Percentiles rank a stretch among this genome's conserved stretches.
phyloP scores from a whole-genome alignment of 2,113 vertebrate genomes.

The Sinocyclocheilus anshuiensis region DNA sequence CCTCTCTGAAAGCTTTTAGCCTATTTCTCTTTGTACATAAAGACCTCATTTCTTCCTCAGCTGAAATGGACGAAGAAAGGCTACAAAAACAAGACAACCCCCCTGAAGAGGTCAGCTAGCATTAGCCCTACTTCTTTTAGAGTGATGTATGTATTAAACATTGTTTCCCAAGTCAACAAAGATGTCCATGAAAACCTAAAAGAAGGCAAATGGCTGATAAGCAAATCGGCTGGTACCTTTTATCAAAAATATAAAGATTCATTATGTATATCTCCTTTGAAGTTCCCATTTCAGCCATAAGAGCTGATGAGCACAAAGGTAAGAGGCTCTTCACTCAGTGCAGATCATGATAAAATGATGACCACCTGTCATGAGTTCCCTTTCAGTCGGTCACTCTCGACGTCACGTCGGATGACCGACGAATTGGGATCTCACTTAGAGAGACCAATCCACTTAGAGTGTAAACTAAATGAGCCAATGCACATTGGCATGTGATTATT shows the following conservation, averaged over 20 bases:
- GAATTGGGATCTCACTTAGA: too few species aligned
- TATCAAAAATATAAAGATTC: constrained; percentile 23
- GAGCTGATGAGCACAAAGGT: background rate
- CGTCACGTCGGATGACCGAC: too few species aligned
- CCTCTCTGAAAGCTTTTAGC: constrained; percentile 72
- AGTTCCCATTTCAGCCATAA: constrained; percentile 33
- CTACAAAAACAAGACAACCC: constrained; percentile 48
- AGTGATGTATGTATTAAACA: constrained; percentile 39
- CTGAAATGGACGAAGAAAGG: constrained; percentile 41
- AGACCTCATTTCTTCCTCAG: constrained; percentile 58
- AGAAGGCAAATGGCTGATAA: constrained; percentile 21
- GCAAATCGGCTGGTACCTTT: constrained; percentile 42
- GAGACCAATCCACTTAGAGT: too few species aligned
- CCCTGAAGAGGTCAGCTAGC: constrained; percentile 55
- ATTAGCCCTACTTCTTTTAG: constrained; percentile 46
- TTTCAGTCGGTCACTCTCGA: too few species aligned
- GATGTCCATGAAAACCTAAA: constrained; percentile 28
- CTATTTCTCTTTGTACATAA: constrained; percentile 67
- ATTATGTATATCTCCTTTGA: constrained; percentile 48
- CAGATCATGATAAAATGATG: too few species aligned
- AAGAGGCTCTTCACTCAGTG: constrained; percentile 23
- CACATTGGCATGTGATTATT: too few species aligned
- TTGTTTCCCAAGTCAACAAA: constrained; percentile 2
- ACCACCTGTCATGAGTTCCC: too few species aligned
- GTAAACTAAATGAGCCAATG: too few species aligned